Evolutionary conservation across 2,113 vertebrate species (phyloP), one percentile per base, ranked within the genome.

Genomic region (Theristicus caerulescens): DNA sequence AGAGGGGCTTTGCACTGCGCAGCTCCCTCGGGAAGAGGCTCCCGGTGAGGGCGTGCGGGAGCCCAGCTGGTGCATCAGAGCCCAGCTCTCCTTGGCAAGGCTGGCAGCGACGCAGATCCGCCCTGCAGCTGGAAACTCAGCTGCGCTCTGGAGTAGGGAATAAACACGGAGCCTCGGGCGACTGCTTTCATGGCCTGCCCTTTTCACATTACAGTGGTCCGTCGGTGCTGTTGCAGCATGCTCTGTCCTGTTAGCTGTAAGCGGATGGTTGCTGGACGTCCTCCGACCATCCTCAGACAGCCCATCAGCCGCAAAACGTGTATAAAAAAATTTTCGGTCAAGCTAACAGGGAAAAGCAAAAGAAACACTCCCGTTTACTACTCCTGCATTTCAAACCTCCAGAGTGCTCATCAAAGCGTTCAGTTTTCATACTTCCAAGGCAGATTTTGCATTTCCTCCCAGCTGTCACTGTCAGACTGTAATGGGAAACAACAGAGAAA

Each of bases 251-350:
- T 29, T 44, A 36, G 71, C 54, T 46, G 40, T 3, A 10, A 79
- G 65, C 0, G 5, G 65, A 17, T 21, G 34, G 24, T 6, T 16
- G 6, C 46, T 54, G 61, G 62, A 44, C 58, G 49, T n/a, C 46
- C 69, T 71, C 85, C 0, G 9, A 32, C 26, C 51, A 14, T n/a
- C n/a, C n/a, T n/a, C n/a, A 38, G 66, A 55, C 70, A 65, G 69
- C 26, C 15, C 42, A 38, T 42, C 59, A 22, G n/a, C 67, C 12
- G 6, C 76, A 70, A n/a, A 86, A 47, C 0, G 0, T 0, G 5
- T 0, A 9, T 7, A 3, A 78, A 82, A 82, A 57, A 2, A 4
- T 7, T 58, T 79, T 18, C 51, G 42, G 26, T 82, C 86, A 38
- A 18, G 58, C 38, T 52, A 6, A 12, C 29, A 29, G 57, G 74